Conservation (phyloP, 2,797 vertebrate species). For the Chrysocyon brachyurus region DNA sequence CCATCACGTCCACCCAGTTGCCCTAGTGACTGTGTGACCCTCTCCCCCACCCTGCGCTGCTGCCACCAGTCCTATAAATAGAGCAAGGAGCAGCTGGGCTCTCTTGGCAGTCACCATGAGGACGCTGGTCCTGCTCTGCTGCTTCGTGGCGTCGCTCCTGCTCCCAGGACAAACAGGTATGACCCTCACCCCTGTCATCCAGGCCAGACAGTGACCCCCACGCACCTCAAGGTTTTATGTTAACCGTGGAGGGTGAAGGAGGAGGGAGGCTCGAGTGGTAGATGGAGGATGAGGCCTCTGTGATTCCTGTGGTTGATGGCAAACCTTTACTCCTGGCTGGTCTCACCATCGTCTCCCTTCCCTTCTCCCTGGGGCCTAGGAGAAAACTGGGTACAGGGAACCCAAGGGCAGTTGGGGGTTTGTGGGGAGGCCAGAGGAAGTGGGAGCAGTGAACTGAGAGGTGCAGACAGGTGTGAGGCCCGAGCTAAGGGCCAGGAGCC, state of each 20-base stretch:
- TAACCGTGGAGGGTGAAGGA: neutral
- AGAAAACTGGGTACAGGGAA: neutral
- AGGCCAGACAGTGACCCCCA: neutral
- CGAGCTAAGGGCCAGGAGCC: neutral
- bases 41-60: slow-evolving; percentile 87
- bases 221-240: neutral
- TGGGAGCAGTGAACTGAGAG: neutral
- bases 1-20: slow-evolving; percentile 80
- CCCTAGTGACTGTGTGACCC: slow-evolving; percentile 90
- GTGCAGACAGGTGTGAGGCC: neutral
- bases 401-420: neutral
- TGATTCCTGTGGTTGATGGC: neutral
- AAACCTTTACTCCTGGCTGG: neutral
- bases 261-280: neutral
- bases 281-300: neutral
- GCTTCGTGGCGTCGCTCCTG: slow-evolving; percentile 93
- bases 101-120: slow-evolving; percentile 99
- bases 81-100: slow-evolving; percentile 91
- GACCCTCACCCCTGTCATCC: slow-evolving; percentile 31
- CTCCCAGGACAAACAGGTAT: slow-evolving; percentile 95
- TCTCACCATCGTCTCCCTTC: neutral
- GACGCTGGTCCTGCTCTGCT: slow-evolving; percentile 95
- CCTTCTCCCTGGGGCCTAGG: neutral
- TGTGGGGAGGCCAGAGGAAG: neutral
- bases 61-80: slow-evolving; percentile 91